phyloP scores from a whole-genome alignment of 2,888 invertebrate genomes.

The Venusia cambrica region DNA sequence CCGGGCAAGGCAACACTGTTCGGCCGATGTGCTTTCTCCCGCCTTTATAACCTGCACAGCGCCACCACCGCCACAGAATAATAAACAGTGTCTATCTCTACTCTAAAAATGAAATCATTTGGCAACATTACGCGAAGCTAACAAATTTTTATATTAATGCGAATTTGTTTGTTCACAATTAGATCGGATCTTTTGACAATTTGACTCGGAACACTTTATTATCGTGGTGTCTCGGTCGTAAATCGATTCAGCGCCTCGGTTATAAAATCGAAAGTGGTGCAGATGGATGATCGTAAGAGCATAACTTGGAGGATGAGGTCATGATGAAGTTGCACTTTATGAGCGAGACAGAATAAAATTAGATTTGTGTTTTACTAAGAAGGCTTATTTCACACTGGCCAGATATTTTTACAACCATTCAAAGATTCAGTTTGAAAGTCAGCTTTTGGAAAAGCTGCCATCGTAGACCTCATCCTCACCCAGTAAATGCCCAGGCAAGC shows the following conservation, averaged over 20 bases:
- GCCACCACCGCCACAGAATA: slow-evolving; percentile 12
- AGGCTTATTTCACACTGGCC: too few species aligned
- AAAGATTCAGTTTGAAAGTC: too few species aligned
- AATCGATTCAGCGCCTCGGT: slow-evolving; percentile 19
- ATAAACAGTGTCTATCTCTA: slow-evolving; percentile 4
- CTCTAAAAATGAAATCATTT: slow-evolving; percentile 64
- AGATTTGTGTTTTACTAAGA: too few species aligned
- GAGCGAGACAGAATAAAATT: too few species aligned
- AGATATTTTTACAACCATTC: too few species aligned
- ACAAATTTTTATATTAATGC: slow-evolving; percentile 51
- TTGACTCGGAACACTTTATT: slow-evolving; percentile 37
- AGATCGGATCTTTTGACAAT: slow-evolving; percentile 34
- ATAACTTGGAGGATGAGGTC: slow-evolving; percentile 5
- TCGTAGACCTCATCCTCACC: too few species aligned
- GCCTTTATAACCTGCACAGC: slow-evolving; percentile 67
- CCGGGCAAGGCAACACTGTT: slow-evolving; percentile 52
- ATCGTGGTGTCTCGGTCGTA: slow-evolving; percentile 29
- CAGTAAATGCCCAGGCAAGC: too few species aligned
- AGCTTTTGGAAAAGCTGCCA: too few species aligned
- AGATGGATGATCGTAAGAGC: slow-evolving; percentile 19
- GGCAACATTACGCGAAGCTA: slow-evolving; percentile 62
- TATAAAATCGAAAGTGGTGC: slow-evolving; percentile 29
- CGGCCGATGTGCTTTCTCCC: slow-evolving; percentile 68
- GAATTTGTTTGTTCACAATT: slow-evolving; percentile 44
- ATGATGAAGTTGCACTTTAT: slow-evolving; percentile 6